phyloP scores from a whole-genome alignment of 1,140 invertebrate genomes.

The Drosophila chauvacae region DNA sequence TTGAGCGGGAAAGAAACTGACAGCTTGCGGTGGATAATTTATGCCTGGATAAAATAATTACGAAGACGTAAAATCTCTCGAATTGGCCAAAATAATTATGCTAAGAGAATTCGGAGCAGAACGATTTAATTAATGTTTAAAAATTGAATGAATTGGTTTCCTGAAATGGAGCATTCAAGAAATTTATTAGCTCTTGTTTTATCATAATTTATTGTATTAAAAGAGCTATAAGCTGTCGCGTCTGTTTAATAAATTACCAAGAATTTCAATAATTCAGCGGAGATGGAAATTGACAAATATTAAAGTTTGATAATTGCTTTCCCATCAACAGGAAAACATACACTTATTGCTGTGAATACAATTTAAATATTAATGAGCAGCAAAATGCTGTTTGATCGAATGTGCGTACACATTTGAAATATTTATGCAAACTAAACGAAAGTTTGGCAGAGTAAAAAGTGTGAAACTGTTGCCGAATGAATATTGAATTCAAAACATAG shows the following conservation, averaged over 20 bases:
- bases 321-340: neutral
- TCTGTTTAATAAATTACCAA: neutral
- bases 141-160: neutral
- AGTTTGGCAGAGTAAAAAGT: conserved; percentile 5
- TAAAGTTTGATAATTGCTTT: neutral
- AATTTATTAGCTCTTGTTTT: neutral
- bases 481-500: neutral
- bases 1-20: conserved; percentile 7
- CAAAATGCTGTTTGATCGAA: conserved; percentile 19
- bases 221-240: neutral
- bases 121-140: neutral
- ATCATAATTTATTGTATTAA: neutral
- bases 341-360: neutral
- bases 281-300: neutral
- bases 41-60: conserved; percentile 27
- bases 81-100: conserved; percentile 4
- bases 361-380: conserved; percentile 25
- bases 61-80: neutral
- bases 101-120: neutral
- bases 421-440: conserved; percentile 2
- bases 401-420: conserved; percentile 10
- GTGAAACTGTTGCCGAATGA: conserved; percentile 1
- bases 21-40: conserved; percentile 24
- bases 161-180: neutral
- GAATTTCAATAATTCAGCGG: conserved; percentile 8